Evolutionary conservation across 2,888 invertebrate species (phyloP).

Genomic region (Chamaedrilus cognettii): DNA sequence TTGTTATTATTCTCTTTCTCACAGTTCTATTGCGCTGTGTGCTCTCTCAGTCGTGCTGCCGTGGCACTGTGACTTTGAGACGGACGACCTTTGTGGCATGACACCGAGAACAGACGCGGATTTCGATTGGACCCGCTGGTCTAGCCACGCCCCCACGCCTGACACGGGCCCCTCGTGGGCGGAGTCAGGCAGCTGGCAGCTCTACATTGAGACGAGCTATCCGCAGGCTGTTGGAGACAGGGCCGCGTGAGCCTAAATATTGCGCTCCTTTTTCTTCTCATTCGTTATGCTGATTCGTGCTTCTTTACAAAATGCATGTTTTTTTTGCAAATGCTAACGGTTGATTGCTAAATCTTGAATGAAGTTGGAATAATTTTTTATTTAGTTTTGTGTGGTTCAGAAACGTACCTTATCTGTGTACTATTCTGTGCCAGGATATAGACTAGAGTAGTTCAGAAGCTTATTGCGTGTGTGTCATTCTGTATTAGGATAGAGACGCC

Average conservation of each 20-base stretch:
- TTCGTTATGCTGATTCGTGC: too few species aligned
- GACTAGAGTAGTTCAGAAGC: too few species aligned
- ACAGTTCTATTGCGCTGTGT: neutral
- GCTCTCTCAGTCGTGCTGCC: conserved; percentile 5
- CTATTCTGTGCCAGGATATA: too few species aligned
- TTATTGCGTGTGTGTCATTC: too few species aligned
- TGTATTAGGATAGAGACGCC: conserved; percentile 27
- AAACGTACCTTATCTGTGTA: too few species aligned
- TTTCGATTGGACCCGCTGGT: conserved; percentile 23
- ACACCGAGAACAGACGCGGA: conserved; percentile 19
- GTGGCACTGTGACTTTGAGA: conserved; percentile 21
- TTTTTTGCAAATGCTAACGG: too few species aligned
- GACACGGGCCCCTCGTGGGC: conserved; percentile 25
- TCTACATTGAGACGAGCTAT: conserved; percentile 23
- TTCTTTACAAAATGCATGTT: too few species aligned
- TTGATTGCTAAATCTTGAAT: too few species aligned
- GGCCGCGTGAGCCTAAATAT: conserved; percentile 20
- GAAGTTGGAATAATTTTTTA: too few species aligned
- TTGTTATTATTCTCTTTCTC: neutral
- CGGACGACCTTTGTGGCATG: conserved; percentile 18
- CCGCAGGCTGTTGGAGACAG: conserved; percentile 8
- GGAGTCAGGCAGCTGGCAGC: conserved; percentile 12
- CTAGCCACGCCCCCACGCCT: conserved; percentile 12
- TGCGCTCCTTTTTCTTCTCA: too few species aligned
- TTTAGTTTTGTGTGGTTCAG: too few species aligned